Conservation (phyloP, 2,888 invertebrate species). For the Phortica magna region DNA sequence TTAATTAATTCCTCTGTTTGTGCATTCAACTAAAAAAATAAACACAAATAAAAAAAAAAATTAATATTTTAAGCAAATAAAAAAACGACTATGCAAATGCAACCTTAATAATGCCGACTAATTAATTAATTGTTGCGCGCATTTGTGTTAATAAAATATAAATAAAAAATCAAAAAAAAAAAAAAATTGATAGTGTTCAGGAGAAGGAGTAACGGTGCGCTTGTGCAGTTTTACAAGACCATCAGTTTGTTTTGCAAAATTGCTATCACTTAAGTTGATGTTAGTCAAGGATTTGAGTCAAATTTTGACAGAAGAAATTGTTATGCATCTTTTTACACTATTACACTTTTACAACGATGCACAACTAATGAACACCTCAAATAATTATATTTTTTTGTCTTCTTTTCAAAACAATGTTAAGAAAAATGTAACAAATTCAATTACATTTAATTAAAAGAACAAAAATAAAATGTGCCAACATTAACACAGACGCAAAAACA, state of each 20-base stretch:
- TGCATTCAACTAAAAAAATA: neutral
- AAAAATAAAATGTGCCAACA: neutral
- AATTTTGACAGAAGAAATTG: no score
- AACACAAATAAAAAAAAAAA: no score
- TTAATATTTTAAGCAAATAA: neutral
- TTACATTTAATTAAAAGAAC: constrained; percentile 3
- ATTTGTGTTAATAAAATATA: neutral
- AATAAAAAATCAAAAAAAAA: neutral
- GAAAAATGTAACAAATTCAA: neutral
- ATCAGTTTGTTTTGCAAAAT: no score
- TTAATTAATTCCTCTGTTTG: neutral
- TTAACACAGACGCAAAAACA: neutral
- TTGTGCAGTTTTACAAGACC: no score
- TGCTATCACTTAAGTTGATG: no score
- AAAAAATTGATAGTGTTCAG: no score
- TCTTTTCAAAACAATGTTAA: neutral
- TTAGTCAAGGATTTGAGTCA: no score
- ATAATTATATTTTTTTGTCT: neutral
- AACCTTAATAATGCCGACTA: neutral
- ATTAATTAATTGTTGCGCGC: constrained; percentile 2
- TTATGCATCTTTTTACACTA: no score
- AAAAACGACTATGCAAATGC: neutral
- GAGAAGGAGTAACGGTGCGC: no score
- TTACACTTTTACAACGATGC: no score
- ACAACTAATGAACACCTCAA: no score